Conservation (phyloP, 2,888 invertebrate genomes). For the Clunio marinus region DNA sequence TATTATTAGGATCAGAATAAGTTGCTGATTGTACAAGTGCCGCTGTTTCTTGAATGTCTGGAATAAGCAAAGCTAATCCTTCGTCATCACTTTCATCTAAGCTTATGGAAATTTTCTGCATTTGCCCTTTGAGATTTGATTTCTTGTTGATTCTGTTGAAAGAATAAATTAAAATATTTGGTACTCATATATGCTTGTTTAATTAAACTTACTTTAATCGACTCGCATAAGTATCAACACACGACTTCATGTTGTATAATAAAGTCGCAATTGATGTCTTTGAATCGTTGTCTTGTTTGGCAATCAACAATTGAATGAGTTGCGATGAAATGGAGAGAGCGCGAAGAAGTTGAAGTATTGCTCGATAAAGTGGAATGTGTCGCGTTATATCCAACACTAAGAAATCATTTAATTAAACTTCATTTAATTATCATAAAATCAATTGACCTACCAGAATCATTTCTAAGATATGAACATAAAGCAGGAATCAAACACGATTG, state of each 20-base stretch:
- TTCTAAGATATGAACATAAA: conserved; percentile 83
- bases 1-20: conserved; percentile 45
- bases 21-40: conserved; percentile 49
- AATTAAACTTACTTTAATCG: conserved; percentile 63
- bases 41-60: conserved; percentile 72
- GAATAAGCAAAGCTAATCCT: conserved; percentile 81
- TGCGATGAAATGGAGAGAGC: conserved; percentile 64
- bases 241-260: conserved; percentile 80
- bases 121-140: conserved; percentile 53
- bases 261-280: conserved; percentile 70
- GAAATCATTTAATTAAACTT: too few species aligned
- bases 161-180: background rate
- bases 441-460: conserved; percentile 69
- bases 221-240: conserved; percentile 87
- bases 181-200: background rate
- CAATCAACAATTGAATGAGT: conserved; percentile 62
- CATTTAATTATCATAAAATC: conserved; percentile 31
- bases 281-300: conserved; percentile 52
- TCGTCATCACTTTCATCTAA: conserved; percentile 79
- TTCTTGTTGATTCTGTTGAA: conserved; percentile 59
- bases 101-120: conserved; percentile 49
- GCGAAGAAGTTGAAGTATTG: conserved; percentile 75
- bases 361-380: conserved; percentile 87
- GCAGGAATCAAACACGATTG: conserved; percentile 83
- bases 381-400: conserved; percentile 95